Base-by-base conservation (phyloP, 2,888 invertebrate genomes). In the Oithona nana region DNA sequence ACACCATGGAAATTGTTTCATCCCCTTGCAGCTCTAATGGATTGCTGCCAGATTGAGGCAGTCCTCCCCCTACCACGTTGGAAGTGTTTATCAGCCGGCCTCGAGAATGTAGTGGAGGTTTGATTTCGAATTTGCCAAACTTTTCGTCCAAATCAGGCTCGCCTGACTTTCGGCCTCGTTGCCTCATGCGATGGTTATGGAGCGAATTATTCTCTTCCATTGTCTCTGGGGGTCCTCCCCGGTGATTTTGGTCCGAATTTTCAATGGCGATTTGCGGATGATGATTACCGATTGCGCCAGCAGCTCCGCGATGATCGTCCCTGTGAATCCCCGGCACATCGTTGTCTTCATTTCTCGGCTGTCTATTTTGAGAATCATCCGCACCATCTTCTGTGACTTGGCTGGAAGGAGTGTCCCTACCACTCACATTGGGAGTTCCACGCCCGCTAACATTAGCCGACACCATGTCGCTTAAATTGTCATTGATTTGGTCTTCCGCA, bases 81-180 rank as follows among this genome's bases (percentile, higher is more conserved):
- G 28, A 63, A 54, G 13, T 24, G 22, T 29, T 22, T 16, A 39
- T 11, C 11, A 30, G 31, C 39, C 31, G 62, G 20, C 22, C 28
- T 26, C n/a, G 78, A 65, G 78, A 76, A n/a, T n/a, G n/a, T n/a
- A n/a, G n/a, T 48, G 78, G 70, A 63, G 78, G 78, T 73, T 87
- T 90, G 39, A 97, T 88, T 72, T 94, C 94, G 73, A 97, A 97
- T 75, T 95, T 94, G 73, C 95, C 94, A 77, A 97, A 97, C 72
- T 94, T 92, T 69, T 97, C 97, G 69, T 95, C 94, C 64, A 97
- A 90, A 69, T 97, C 95, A 64, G 90, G 92, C 2, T 92, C 79
- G 30, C 88, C 87, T 73, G 88, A 87, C 70, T 88, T 88, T 65
- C 78, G 80, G 63, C 62, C 71, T 71, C 4, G 77, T 73, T 57